Evolutionary conservation across 92 coral and sea anemone species (phyloP).

Genomic region (Phenganax marumi): DNA sequence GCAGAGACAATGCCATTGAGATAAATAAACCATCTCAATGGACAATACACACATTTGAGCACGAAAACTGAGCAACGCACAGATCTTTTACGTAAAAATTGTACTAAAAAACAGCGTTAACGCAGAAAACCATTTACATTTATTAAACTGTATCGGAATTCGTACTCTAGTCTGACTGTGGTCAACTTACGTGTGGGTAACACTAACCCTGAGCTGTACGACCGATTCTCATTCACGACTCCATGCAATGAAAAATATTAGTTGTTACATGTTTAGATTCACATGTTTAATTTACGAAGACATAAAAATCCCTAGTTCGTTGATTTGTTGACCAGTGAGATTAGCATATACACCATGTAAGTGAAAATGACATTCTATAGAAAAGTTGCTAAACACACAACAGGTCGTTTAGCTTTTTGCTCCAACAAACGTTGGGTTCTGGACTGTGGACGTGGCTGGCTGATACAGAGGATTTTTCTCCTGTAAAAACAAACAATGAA

Average conservation of each 20-base stretch:
- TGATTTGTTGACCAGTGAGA: background rate
- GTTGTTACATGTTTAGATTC: background rate
- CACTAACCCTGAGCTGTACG: too few species aligned
- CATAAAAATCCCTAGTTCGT: background rate
- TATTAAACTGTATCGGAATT: too few species aligned
- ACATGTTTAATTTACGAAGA: background rate
- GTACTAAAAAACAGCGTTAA: too few species aligned
- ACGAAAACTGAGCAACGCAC: too few species aligned
- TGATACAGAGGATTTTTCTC: constrained; percentile 92
- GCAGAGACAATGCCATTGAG: too few species aligned
- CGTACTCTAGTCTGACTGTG: too few species aligned
- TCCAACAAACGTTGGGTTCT: constrained; percentile 91
- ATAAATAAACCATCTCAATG: too few species aligned
- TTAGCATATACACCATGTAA: background rate
- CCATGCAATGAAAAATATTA: background rate
- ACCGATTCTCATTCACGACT: background rate
- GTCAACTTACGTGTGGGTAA: too few species aligned
- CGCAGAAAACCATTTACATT: too few species aligned
- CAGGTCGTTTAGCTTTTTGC: constrained; percentile 5
- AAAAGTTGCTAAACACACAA: background rate
- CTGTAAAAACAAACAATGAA: constrained; percentile 46
- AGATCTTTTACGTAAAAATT: too few species aligned
- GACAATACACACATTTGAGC: too few species aligned
- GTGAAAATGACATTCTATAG: background rate
- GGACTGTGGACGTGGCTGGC: constrained; percentile 82